Base-by-base conservation (phyloP, 1,140 invertebrate species). In the Ericerus pela region DNA sequence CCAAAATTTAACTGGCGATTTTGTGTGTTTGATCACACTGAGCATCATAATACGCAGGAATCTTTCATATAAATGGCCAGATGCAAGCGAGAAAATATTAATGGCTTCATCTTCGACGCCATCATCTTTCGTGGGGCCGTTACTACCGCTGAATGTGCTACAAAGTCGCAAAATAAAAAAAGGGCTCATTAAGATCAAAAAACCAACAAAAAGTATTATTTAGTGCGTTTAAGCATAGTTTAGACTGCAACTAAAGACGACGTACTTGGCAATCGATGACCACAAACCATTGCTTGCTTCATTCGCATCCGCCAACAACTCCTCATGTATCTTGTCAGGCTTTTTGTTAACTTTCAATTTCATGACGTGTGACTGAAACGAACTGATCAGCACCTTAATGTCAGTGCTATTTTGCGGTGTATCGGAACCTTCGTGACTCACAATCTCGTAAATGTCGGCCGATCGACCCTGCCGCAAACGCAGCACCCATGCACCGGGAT, bases 1-100 rank as follows among this genome's bases (percentile, higher is more conserved):
- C 96, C 96, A 99, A 73, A 99, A 99, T 68, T 99, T 99, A 1
- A 99, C 96, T 2, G 92, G 91, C 1, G 86, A 88, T 67, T 96
- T 91, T 1, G 96, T 98, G 64, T 98, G 80, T 67, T 96, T 97
- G 47, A 96, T 73, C 0, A 96, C 88, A 58, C 91, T 95, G 37
- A 96, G 67, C 93, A 99, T 98, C 95, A 98, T 98, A 61, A 98
- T 97, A 60, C 92, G 79, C 16, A 99, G 69, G 65, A 99, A 88
- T 65, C 96, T 73, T 73, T 99, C 96, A 68, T 99, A 99, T 38
- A 99, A 72, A 74, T 99, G 96, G 31, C 96, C 96, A 18, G 95
- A 98, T 1, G 96, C 96, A 2, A 99, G 72, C 0, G 96, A 99
- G 73, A 99, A 99, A 53, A 99, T 95, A 70, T 99, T 99, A 12